Conservation (phyloP, 2,797 vertebrate genomes). For the Xenopus petersii region DNA sequence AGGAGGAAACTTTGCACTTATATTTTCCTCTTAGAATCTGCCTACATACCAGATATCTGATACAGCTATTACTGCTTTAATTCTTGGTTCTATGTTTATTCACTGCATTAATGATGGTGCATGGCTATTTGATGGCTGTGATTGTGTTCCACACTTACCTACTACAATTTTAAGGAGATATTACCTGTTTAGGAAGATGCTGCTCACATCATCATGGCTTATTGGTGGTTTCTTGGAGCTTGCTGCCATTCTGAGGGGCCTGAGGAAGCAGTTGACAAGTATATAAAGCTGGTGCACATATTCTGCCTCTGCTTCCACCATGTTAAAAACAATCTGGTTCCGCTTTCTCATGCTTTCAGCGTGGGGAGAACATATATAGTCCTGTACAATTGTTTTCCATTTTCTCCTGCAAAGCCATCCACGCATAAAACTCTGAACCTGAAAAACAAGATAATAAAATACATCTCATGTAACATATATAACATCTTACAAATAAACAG, state of each 20-base stretch:
- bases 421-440: conserved; percentile 95
- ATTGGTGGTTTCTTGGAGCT: conserved; percentile 98
- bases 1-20: too few relatives aligned
- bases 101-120: too few relatives aligned
- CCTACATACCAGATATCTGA: too few relatives aligned
- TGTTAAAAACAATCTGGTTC: conserved; percentile 94
- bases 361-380: conserved; percentile 93
- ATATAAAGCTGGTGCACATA: conserved; percentile 94
- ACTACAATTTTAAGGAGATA: background rate
- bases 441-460: conserved; percentile 1
- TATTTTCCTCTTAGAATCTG: too few relatives aligned
- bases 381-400: conserved; percentile 96
- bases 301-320: conserved; percentile 91
- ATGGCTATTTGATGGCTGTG: too few relatives aligned
- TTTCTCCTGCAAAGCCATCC: conserved; percentile 92
- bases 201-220: conserved; percentile 93
- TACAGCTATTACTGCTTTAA: too few relatives aligned
- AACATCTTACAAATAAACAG: too few relatives aligned
- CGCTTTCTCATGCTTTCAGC: conserved; percentile 95
- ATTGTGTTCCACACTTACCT: background rate
- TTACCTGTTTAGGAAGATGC: conserved; percentile 97
- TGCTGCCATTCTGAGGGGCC: conserved; percentile 93
- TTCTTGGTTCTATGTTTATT: too few relatives aligned
- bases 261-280: conserved; percentile 92
- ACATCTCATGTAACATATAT: too few relatives aligned